Percentiles rank a stretch among this genome's conserved stretches.
Evolutionary conservation across 2,888 invertebrate genomes (phyloP).

Genomic region (Orchesella flavescens): DNA sequence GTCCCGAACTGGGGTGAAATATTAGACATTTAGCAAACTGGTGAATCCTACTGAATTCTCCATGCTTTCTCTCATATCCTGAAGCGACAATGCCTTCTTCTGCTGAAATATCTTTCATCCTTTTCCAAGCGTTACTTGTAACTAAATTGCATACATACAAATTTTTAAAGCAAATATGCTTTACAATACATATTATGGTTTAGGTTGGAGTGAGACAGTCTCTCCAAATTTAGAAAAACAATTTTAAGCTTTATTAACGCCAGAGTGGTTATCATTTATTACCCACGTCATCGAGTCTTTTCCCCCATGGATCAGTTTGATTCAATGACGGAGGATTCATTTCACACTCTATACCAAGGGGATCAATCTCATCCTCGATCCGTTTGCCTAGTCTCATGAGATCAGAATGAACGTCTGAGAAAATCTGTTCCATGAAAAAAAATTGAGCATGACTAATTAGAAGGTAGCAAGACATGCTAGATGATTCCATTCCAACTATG

Average conservation of each 20-base stretch:
- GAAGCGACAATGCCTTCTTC: conserved; percentile 77
- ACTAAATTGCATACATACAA: conserved; percentile 68
- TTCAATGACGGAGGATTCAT: conserved; percentile 75
- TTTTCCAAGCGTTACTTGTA: conserved; percentile 77
- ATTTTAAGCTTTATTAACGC: no score
- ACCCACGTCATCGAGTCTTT: conserved; percentile 75
- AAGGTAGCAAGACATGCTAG: no score
- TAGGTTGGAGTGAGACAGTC: no score
- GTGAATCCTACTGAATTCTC: conserved; percentile 75
- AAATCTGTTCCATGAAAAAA: conserved; percentile 69
- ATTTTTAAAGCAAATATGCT: neutral
- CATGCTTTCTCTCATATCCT: conserved; percentile 75
- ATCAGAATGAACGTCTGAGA: conserved; percentile 74
- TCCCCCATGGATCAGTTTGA: conserved; percentile 77
- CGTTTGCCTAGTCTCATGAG: conserved; percentile 76
- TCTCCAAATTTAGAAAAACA: no score
- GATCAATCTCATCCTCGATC: conserved; percentile 75
- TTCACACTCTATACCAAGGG: conserved; percentile 76
- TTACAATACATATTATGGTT: no score
- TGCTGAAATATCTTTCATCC: conserved; percentile 76
- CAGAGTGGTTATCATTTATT: conserved; percentile 4
- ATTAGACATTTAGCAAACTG: conserved; percentile 77
- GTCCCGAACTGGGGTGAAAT: conserved; percentile 76
- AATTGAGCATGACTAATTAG: neutral
- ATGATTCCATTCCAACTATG: no score